Evolutionary conservation across 2,888 invertebrate species (phyloP), one percentile per base, ranked within the genome.

Genomic region (Chesias legatella): DNA sequence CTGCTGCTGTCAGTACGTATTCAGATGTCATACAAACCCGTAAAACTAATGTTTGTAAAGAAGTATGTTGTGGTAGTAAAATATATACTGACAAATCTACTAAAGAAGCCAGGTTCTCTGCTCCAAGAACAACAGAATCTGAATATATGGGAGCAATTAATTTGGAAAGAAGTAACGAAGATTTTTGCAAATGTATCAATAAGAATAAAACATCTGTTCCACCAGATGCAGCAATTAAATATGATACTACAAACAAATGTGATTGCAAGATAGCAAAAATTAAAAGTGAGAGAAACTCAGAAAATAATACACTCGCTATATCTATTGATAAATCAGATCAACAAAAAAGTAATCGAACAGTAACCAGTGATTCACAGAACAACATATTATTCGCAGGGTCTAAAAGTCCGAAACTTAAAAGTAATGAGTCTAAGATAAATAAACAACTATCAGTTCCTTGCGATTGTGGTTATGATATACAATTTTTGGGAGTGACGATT

Each of bases 401-500:
- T 10, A 36, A 26, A 5, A 1, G 27, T 34, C 7, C 23, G 5
- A 37, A 56, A 67, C 33, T 43, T 55, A 20, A 38, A 32, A 22
- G 7, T 21, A 11, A 25, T 41, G 23, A 33, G 6, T 13, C 7
- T 23, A 30, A 34, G 28, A 33, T 11, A 33, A 33, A 23, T 0
- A 29, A 40, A 20, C 7, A 9, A 59, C 25, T 36, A 52, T 30
- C 48, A 46, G 46, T 32, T 31, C 43, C 62, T 24, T 46, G 47
- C 39, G 54, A 56, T 32, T 60, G 62, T 61, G 72, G 76, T 39
- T 79, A 73, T 53, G 58, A 63, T 30, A 72, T 86, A 11, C 69
- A 75, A 31, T 79, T 83, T 63, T 67, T 86, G 37, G 86, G 86
- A 10, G 86, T 81, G 6, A 83, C 84, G 7, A 62, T 86, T 38